Evolutionary conservation across 2,888 invertebrate species (phyloP).

Genomic region (Actias luna): DNA sequence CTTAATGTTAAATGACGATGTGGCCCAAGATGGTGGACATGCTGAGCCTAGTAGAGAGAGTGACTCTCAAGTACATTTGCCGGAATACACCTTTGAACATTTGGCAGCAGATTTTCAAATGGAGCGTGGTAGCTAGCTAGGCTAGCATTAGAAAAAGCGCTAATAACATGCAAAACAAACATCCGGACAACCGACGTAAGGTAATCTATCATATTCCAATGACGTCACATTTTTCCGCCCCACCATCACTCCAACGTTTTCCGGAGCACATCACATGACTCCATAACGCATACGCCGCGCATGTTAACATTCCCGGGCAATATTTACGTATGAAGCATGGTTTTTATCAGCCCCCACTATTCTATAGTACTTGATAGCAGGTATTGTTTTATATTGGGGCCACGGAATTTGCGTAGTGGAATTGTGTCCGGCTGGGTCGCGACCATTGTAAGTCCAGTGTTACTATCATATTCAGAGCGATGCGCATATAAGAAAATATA

Average conservation of each 20-base stretch:
- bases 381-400: constrained; percentile 40
- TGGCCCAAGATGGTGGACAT: too few relatives aligned
- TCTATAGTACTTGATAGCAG: constrained; percentile 36
- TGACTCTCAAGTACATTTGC: too few relatives aligned
- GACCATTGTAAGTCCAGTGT: too few relatives aligned
- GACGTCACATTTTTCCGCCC: constrained; percentile 8
- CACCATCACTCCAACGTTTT: background rate
- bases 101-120: too few relatives aligned
- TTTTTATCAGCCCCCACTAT: constrained; percentile 49
- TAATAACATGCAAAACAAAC: background rate
- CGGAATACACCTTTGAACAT: too few relatives aligned
- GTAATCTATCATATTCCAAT: background rate
- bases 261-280: constrained; percentile 10
- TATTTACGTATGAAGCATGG: constrained; percentile 54
- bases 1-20: too few relatives aligned
- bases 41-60: too few relatives aligned
- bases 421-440: too few relatives aligned
- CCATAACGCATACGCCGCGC: background rate
- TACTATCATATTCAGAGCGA: too few relatives aligned
- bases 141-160: background rate
- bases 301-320: constrained; percentile 27
- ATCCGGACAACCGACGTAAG: background rate
- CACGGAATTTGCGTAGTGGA: constrained; percentile 31
- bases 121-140: background rate
- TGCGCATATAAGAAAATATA: too few relatives aligned